phyloP scores from a whole-genome alignment of 2,888 invertebrate genomes.

The Parnassius mnemosyne region DNA sequence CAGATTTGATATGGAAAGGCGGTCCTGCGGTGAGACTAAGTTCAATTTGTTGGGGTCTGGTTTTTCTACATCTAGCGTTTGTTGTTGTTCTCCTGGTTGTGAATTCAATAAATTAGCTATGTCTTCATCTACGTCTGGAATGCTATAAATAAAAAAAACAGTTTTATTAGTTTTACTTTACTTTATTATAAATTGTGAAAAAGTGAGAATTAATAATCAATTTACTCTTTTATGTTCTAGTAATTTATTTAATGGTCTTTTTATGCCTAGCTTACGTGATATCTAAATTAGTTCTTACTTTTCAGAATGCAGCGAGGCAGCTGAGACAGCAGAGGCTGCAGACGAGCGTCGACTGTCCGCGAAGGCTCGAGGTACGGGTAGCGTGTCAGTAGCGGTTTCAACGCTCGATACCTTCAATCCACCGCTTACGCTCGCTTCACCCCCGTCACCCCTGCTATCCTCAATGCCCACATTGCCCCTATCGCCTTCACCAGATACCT shows the following conservation, averaged over 20 bases:
- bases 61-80: constrained; percentile 55
- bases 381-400: constrained; percentile 30
- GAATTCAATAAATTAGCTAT: constrained; percentile 73
- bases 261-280: too few species aligned
- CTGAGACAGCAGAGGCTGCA: constrained; percentile 75
- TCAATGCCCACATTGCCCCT: constrained; percentile 1
- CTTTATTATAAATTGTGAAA: too few species aligned
- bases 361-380: constrained; percentile 87
- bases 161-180: neutral
- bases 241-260: too few species aligned
- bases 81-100: constrained; percentile 54
- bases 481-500: constrained; percentile 28
- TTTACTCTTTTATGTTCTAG: too few species aligned
- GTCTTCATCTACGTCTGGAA: constrained; percentile 80
- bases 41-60: constrained; percentile 55
- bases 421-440: constrained; percentile 29
- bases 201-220: too few species aligned
- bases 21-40: constrained; percentile 60
- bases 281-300: constrained; percentile 45
- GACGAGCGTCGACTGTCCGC: constrained; percentile 89
- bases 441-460: constrained; percentile 44
- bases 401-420: constrained; percentile 65
- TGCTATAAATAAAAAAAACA: constrained; percentile 53
- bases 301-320: constrained; percentile 67
- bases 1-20: constrained; percentile 67